Evolutionary conservation across 1,140 invertebrate genomes (phyloP), one percentile per base, ranked within the genome.

Genomic region (Wasmannia auropunctata): DNA sequence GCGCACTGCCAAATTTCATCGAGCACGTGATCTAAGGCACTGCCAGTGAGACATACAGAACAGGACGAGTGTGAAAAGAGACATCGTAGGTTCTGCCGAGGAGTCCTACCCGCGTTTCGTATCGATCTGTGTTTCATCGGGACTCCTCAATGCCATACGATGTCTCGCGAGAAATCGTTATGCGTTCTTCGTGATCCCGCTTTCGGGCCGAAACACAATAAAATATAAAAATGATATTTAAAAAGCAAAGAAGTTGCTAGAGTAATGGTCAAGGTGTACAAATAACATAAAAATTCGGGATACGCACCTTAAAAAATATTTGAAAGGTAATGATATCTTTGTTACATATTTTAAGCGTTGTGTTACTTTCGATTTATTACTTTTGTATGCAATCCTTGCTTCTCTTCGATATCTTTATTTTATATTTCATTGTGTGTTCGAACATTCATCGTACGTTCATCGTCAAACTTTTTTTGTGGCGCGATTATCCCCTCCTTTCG

Each of bases 1-100:
- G 56, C 22, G 43, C 54, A 89, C 84, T 89, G 88, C 87, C 88
- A 89, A 74, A 85, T 37, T 60, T 40, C 31, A 40, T 86, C 75
- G 31, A 77, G n/a, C 74, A 86, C 60, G 60, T 67, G 63, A 86
- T 51, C 40, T 11, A 77, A 88, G 69, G 37, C 77, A 89, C 88
- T 89, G 88, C 88, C 87, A 89, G 28, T 69, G 46, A 70, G 65
- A 72, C 31, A 51, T 74, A 58, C 60, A 72, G 51, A 51, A 63
- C 22, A 40, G 31, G 31, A 69, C 31, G 37, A 63, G 25, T 34
- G 51, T 58, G 51, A 43, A 31, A 58, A 43, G 11, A 46, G 22
- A 54, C 46, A 58, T 3, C n/a, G 11, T 2, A 19, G 1, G 3
- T 60, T 14, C 43, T 49, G 49, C 51, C 31, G 28, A 37, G 54